Conservation (phyloP, 2,113 vertebrate species). For the Oreochromis spilurus region DNA sequence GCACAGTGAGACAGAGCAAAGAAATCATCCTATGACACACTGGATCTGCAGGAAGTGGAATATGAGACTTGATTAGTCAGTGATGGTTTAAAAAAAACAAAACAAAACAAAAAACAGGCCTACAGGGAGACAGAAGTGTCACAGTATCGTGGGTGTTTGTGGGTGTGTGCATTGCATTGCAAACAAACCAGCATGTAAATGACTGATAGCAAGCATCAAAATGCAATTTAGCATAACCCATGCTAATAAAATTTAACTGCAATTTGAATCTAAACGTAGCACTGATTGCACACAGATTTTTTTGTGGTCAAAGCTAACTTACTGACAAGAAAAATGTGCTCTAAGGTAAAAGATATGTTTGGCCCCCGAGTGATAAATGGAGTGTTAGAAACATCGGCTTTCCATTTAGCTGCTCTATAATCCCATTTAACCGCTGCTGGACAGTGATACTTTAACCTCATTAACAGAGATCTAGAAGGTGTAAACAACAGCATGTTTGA, state of each 20-base stretch:
- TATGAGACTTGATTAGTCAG: not conserved
- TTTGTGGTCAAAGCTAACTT: not conserved
- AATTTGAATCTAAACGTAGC: not conserved
- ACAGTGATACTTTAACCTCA: not conserved
- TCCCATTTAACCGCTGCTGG: not conserved
- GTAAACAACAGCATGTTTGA: constrained; percentile 3
- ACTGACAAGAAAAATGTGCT: not conserved
- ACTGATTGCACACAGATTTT: not conserved
- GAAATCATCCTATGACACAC: not conserved
- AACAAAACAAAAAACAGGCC: no score
- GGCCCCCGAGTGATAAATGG: not conserved
- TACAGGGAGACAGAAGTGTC: not conserved
- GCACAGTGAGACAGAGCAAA: not conserved
- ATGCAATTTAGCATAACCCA: not conserved
- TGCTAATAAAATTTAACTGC: not conserved
- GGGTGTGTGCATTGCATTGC: not conserved
- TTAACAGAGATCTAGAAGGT: not conserved
- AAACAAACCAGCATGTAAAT: not conserved
- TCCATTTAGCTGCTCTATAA: not conserved
- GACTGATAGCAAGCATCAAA: not conserved
- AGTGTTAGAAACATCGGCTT: not conserved
- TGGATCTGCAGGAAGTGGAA: not conserved
- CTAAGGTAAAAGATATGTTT: not conserved
- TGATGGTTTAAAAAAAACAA: not conserved
- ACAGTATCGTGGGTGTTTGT: not conserved